Base-by-base conservation (phyloP, 1,140 invertebrate genomes). In the Hormaphis cornu region DNA sequence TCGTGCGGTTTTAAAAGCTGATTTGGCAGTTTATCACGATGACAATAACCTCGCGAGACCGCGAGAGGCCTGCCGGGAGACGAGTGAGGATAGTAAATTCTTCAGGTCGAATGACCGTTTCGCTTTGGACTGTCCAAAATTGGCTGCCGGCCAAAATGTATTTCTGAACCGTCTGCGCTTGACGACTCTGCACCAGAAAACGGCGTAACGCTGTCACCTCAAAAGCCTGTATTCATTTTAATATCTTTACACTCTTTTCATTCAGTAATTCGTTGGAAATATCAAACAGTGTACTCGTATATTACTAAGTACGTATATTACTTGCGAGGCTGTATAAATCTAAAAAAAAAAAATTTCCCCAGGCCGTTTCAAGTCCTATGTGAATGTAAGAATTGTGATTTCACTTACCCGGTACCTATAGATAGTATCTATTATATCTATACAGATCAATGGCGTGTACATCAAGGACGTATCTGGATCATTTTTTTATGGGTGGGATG, bases 71-170 rank as follows among this genome's bases (percentile, higher is more conserved):
- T n/a, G n/a, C 22, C 22, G 58, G 22, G 58, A 0, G 22, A 40
- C 10, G 4, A 28, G 14, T 3, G 14, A 16, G n/a, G 22, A 28
- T 22, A 30, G 12, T 28, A 48, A 66, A 66, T 66, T 66, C 61
- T 66, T 66, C 44, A 66, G 44, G 61, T 66, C 61, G 42, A 66
- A 66, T 66, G 61, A 66, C 61, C 61, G 28, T 66, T 66, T 48
- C 61, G 28, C 44, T 66, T 66, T 48, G 40, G 58, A 46, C 58
- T 66, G 61, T 66, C 61, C 42, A 66, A 50, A 63, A 63, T 30
- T 66, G 61, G 61, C 44, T 6, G 14, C 3, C 7, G 7, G 4
- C 61, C 61, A 66, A 22, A 48, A 66, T 66, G 42, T 66, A 66
- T 66, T 66, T 66, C 44, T 66, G 61, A 66, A 66, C 61, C 14